Evolutionary conservation across 2,113 vertebrate genomes (phyloP), one percentile per base, ranked within the genome.

Genomic region (Gnathonemus longibarbis): DNA sequence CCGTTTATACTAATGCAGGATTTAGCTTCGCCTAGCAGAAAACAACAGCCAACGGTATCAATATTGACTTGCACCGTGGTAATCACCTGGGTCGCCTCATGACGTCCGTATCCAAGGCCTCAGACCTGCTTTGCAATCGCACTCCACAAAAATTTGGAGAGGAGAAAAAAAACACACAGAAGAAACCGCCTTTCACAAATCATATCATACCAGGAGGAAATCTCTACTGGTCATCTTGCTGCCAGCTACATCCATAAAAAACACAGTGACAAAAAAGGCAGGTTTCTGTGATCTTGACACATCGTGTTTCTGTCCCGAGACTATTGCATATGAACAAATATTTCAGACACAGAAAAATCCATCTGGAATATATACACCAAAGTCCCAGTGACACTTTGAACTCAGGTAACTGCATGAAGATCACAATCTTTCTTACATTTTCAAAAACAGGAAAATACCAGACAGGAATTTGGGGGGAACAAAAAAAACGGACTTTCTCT

Each of bases 21-120:
- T 93, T 89, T 91, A 93, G 94, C 89, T 87, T 91, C 94, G 95
- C 92, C 93, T 93, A 94, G 93, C 94, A 95, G 91, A 91, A 93
- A 91, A 95, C 92, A 94, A 93, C 92, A 91, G 93, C 91, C 94
- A 95, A 91, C 92, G 93, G 89, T 92, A 95, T 96, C 95, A 95
- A 95, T 96, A 96, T 95, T 96, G 94, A 96, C 93, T 93, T 94
- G 95, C 93, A 94, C 94, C 93, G 92, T 94, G 93, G 95, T 89
- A 93, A 95, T 94, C 92, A 91, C 91, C 11, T 90, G 93, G 94
- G 92, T 94, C 93, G 92, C 94, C 92, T 89, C 91, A 90, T 89
- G 90, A 91, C 46, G 85, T 93, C 90, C 89, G 87, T 39, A n/a
- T 31, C 84, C 91, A 58, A 89, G 89, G 90, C 89, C 89, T 88